phyloP scores from a whole-genome alignment of 1,140 invertebrate genomes.

The Mylabris phalerata region DNA sequence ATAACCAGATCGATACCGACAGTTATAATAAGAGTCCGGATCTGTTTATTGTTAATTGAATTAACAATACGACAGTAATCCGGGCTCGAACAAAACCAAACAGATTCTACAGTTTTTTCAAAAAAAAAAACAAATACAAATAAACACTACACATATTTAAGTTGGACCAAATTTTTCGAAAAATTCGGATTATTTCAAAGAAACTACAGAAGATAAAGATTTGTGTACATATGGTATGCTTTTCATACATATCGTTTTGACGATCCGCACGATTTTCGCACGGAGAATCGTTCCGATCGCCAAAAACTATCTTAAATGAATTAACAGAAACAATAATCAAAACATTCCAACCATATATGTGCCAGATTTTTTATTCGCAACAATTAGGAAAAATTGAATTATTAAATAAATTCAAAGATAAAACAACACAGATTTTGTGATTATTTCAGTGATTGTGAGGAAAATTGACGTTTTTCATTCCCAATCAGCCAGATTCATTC shows the following conservation, averaged over 20 bases:
- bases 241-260: constrained; percentile 43
- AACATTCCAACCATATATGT: constrained; percentile 47
- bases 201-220: constrained; percentile 10
- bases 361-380: constrained; percentile 45
- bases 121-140: background rate
- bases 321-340: constrained; percentile 20
- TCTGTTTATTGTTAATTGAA: background rate
- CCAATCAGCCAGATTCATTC: too few species aligned
- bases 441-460: too few species aligned
- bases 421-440: too few species aligned
- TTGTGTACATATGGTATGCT: constrained; percentile 38
- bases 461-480: too few species aligned
- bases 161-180: constrained; percentile 41
- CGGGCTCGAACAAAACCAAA: constrained; percentile 32
- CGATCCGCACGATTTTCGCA: constrained; percentile 10
- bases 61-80: constrained; percentile 18
- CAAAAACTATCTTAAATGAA: constrained; percentile 12
- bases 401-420: too few species aligned
- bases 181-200: constrained; percentile 40
- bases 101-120: background rate
- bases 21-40: constrained; percentile 27
- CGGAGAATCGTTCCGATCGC: constrained; percentile 18
- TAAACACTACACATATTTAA: constrained; percentile 40
- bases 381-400: constrained; percentile 17
- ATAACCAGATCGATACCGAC: constrained; percentile 45